Conservation (phyloP, 2,888 invertebrate species). For the Priocnemis perturbator region DNA sequence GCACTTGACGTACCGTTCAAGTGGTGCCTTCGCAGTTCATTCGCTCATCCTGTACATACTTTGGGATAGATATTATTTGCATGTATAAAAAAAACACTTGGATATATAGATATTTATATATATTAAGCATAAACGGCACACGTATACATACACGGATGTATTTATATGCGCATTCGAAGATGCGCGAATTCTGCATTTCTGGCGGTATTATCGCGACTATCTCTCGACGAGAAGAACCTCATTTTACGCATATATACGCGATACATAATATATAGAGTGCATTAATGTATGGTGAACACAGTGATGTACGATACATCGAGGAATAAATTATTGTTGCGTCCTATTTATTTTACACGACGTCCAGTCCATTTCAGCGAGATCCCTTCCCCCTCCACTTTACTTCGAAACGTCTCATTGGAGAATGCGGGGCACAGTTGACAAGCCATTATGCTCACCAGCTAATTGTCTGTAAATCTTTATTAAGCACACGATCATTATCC, state of each 20-base stretch:
- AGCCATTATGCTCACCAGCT: no score
- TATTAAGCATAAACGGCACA: neutral
- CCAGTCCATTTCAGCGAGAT: slow-evolving; percentile 10
- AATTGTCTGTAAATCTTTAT: neutral
- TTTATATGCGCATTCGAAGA: slow-evolving; percentile 11
- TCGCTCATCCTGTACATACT: slow-evolving; percentile 42
- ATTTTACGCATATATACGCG: slow-evolving; percentile 27
- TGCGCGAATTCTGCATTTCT: slow-evolving; percentile 29
- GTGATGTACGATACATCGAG: slow-evolving; percentile 43
- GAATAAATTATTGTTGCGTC: slow-evolving; percentile 56
- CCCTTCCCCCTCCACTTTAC: neutral
- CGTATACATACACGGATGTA: slow-evolving; percentile 12
- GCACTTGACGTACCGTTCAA: slow-evolving; percentile 46
- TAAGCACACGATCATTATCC: neutral
- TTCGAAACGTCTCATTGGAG: neutral
- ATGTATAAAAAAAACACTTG: slow-evolving; percentile 35
- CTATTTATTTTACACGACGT: slow-evolving; percentile 49
- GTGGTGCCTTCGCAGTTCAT: slow-evolving; percentile 34
- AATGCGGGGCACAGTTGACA: no score
- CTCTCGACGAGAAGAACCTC: slow-evolving; percentile 40
- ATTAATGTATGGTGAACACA: slow-evolving; percentile 26
- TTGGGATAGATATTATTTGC: slow-evolving; percentile 34
- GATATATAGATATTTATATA: slow-evolving; percentile 28
- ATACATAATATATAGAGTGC: slow-evolving; percentile 14
- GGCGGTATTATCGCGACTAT: slow-evolving; percentile 17